Conservation (phyloP, 1,140 invertebrate species). For the Drosophila pectinifera region DNA sequence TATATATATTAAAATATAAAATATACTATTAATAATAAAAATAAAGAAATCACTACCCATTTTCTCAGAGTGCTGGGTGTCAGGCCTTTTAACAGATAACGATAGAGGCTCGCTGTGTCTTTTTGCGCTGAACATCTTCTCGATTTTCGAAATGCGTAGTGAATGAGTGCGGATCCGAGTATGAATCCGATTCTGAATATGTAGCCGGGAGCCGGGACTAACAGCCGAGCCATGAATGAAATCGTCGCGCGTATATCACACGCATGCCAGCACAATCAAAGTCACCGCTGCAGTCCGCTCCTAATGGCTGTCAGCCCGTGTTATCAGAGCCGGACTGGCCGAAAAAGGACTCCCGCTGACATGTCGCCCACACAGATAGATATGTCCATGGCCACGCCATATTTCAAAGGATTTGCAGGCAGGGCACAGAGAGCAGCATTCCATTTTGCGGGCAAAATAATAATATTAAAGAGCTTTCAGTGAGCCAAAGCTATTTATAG, state of each 20-base stretch:
- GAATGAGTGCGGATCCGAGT: slow-evolving; percentile 29
- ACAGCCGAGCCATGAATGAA: slow-evolving; percentile 63
- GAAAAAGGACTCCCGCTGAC: slow-evolving; percentile 45
- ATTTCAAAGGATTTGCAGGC: slow-evolving; percentile 58
- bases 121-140: slow-evolving; percentile 31
- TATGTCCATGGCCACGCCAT: slow-evolving; percentile 30
- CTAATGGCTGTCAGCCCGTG: slow-evolving; percentile 65
- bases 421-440: slow-evolving; percentile 6
- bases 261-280: slow-evolving; percentile 59
- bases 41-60: not conserved
- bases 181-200: slow-evolving; percentile 11
- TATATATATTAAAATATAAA: no score
- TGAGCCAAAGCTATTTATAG: not conserved
- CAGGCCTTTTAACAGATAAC: slow-evolving; percentile 28
- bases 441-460: not conserved
- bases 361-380: slow-evolving; percentile 34
- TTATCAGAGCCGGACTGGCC: slow-evolving; percentile 50
- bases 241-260: slow-evolving; percentile 74
- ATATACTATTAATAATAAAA: no score
- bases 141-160: slow-evolving; percentile 46
- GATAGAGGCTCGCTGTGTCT: slow-evolving; percentile 23
- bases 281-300: slow-evolving; percentile 35
- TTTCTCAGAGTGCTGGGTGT: slow-evolving; percentile 13
- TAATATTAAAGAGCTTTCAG: not conserved
- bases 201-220: not conserved